A percentile compares a stretch with the other conserved stretches of the same genome.
These are phyloP conservation scores for Lottia gigantea DNA, from an alignment of 2,888 invertebrate species.

Conservation along the genomic window DNA sequence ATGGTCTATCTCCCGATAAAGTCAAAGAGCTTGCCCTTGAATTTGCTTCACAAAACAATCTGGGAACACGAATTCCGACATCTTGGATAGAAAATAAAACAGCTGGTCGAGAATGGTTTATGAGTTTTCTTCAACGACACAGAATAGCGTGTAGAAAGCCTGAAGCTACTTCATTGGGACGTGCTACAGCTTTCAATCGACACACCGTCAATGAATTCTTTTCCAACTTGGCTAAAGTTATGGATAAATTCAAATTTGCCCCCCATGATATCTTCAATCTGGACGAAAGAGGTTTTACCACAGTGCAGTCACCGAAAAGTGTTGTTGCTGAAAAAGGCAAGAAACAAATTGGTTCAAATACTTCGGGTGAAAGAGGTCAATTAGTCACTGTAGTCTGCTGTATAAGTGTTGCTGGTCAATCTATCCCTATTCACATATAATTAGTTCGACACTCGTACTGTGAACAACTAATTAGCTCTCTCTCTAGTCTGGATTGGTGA, in stretches of 20 bases:
- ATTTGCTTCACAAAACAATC: neutral
- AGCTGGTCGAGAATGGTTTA: neutral
- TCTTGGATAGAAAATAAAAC: neutral
- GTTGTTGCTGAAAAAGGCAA: slow-evolving; percentile 9
- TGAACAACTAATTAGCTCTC: too few relatives aligned
- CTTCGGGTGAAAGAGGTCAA: slow-evolving; percentile 25
- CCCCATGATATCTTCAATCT: slow-evolving; percentile 20
- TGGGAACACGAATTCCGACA: neutral
- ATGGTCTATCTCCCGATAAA: neutral
- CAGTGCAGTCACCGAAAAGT: slow-evolving; percentile 10
- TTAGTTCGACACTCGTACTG: too few relatives aligned
- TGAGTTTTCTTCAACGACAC: neutral
- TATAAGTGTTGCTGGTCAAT: slow-evolving; percentile 22
- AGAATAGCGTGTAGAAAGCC: neutral
- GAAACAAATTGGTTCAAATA: slow-evolving; percentile 19
- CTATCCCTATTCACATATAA: too few relatives aligned
- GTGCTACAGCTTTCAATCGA: slow-evolving; percentile 17
- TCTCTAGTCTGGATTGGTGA: too few relatives aligned
- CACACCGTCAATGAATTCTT: slow-evolving; percentile 12
- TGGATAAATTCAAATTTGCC: neutral
- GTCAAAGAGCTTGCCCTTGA: neutral
- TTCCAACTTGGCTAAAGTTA: neutral
- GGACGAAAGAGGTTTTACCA: slow-evolving; percentile 18
- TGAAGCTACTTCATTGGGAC: neutral
- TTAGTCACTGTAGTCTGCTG: slow-evolving; percentile 20